phyloP scores from a whole-genome alignment of 1,140 invertebrate species.

The Drosophila kanapiae region DNA sequence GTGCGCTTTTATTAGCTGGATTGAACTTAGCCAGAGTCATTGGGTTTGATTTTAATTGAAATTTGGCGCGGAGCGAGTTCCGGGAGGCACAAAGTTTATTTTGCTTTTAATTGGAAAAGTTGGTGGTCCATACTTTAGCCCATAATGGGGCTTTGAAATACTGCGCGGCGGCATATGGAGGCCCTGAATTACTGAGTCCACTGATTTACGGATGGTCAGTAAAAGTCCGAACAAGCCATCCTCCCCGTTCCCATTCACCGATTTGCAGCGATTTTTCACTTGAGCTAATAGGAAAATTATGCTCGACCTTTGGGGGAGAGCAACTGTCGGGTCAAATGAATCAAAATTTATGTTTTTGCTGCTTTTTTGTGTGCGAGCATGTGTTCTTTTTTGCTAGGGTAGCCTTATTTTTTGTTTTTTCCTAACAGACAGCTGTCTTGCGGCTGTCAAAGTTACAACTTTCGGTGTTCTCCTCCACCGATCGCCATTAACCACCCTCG shows the following conservation, averaged over 20 bases:
- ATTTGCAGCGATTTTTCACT: slow-evolving; percentile 70
- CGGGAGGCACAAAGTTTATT: slow-evolving; percentile 33
- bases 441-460: slow-evolving; percentile 64
- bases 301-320: slow-evolving; percentile 50
- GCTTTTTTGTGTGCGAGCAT: slow-evolving; percentile 6
- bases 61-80: slow-evolving; percentile 29
- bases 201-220: slow-evolving; percentile 33
- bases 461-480: slow-evolving; percentile 23
- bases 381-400: slow-evolving; percentile 7
- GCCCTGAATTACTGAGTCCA: slow-evolving; percentile 4
- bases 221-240: slow-evolving; percentile 14
- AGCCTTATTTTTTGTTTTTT: slow-evolving; percentile 29
- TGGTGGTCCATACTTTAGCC: slow-evolving; percentile 12
- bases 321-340: slow-evolving; percentile 31
- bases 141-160: slow-evolving; percentile 31
- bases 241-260: neutral
- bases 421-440: slow-evolving; percentile 66
- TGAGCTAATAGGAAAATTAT: slow-evolving; percentile 76
- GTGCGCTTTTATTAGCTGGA: slow-evolving; percentile 34
- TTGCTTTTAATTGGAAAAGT: slow-evolving; percentile 49
- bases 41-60: slow-evolving; percentile 53
- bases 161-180: slow-evolving; percentile 25
- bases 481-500: slow-evolving; percentile 20
- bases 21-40: slow-evolving; percentile 13
- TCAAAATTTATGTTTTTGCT: slow-evolving; percentile 45